Evolutionary conservation across 2,888 invertebrate genomes (phyloP).

Genomic region (Tachina grossa): DNA sequence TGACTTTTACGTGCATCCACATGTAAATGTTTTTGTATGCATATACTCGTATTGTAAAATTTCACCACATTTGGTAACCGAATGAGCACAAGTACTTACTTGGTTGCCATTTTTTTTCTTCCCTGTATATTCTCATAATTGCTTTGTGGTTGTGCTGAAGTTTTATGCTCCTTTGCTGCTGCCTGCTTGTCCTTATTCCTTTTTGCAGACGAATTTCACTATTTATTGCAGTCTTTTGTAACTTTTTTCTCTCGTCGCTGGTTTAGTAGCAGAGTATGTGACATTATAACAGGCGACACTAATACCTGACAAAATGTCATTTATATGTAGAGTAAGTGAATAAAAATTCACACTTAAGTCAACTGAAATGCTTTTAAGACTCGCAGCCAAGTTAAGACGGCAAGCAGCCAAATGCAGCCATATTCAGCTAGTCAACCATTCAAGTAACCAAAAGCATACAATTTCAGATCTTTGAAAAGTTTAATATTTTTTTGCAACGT

Average conservation of each 20-base stretch:
- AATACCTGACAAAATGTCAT: slow-evolving; percentile 71
- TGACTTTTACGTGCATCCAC: background rate
- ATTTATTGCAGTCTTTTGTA: slow-evolving; percentile 42
- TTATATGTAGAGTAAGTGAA: slow-evolving; percentile 66
- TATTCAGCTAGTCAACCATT: slow-evolving; percentile 26
- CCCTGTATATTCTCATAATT: slow-evolving; percentile 58
- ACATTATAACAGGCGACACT: slow-evolving; percentile 70
- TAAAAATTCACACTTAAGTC: slow-evolving; percentile 54
- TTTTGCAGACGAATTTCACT: slow-evolving; percentile 54
- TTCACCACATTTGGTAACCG: slow-evolving; percentile 47
- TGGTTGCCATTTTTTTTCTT: slow-evolving; percentile 23
- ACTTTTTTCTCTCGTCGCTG: slow-evolving; percentile 35
- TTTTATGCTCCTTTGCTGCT: slow-evolving; percentile 53
- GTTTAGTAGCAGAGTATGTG: slow-evolving; percentile 47
- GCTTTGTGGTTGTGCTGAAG: slow-evolving; percentile 68
- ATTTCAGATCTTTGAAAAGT: slow-evolving; percentile 49
- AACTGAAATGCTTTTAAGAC: slow-evolving; percentile 47
- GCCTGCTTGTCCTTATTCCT: slow-evolving; percentile 6
- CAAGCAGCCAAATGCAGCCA: slow-evolving; percentile 16
- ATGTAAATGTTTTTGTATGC: background rate
- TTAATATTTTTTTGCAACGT: slow-evolving; percentile 32
- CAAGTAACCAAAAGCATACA: slow-evolving; percentile 46
- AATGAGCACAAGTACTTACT: slow-evolving; percentile 49
- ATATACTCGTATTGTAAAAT: slow-evolving; percentile 20
- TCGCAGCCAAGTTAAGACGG: slow-evolving; percentile 45